Conservation (phyloP, 2,888 invertebrate species). For the Diadegma fenestrale region DNA sequence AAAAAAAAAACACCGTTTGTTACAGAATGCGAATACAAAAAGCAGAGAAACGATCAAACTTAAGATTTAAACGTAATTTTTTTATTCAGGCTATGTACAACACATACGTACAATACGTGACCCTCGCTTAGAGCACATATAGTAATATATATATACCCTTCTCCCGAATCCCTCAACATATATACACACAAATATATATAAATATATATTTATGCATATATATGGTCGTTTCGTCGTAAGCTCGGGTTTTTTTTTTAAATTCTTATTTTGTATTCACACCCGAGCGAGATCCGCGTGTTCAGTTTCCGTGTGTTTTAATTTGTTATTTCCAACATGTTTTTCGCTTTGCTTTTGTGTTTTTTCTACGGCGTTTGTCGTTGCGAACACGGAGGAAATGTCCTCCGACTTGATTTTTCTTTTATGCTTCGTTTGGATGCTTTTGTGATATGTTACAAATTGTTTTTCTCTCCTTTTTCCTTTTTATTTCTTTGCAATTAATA, state of each 20-base stretch:
- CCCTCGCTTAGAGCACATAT: constrained; percentile 80
- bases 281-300: constrained; percentile 47
- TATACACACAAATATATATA: constrained; percentile 33
- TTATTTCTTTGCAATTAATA: constrained; percentile 67
- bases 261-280: constrained; percentile 39
- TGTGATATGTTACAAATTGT: constrained; percentile 84
- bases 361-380: constrained; percentile 48
- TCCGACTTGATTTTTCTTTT: constrained; percentile 48
- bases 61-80: constrained; percentile 82
- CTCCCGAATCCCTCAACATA: constrained; percentile 75
- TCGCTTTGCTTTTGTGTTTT: neutral
- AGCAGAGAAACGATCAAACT: neutral
- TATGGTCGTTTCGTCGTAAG: constrained; percentile 39
- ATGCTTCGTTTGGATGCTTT: constrained; percentile 70
- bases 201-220: constrained; percentile 66
- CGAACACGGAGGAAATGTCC: constrained; percentile 39
- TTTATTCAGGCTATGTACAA: constrained; percentile 84
- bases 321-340: constrained; percentile 9
- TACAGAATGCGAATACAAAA: too few species aligned
- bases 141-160: constrained; percentile 74
- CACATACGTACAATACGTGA: constrained; percentile 85
- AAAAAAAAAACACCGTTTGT: too few species aligned
- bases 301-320: constrained; percentile 7
- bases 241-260: constrained; percentile 26
- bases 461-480: constrained; percentile 41